Base-by-base conservation (phyloP, 2,113 vertebrate species). In the Platichthys stellatus region DNA sequence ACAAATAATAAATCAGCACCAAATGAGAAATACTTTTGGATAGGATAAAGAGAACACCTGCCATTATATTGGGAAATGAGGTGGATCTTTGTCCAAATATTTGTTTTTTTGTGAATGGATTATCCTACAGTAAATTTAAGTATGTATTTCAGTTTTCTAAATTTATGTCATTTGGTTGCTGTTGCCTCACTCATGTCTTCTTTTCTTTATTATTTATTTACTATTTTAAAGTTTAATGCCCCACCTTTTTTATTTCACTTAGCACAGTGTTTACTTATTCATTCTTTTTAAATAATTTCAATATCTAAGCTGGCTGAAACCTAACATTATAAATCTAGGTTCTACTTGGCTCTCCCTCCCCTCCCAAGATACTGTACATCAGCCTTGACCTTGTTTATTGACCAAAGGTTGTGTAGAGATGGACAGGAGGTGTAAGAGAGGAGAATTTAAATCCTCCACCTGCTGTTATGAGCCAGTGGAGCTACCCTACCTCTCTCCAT, bases 31-130 rank as follows among this genome's bases (percentile, higher is more conserved):
- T 82, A 57, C 4, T 54, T 45, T 28, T 54, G 3, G 5, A 61
- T 45, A 65, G 68, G 63, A 84, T 76, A 57, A 72, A 68, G 74
- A 64, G 49, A 83, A 79, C 78, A 79, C 72, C 74, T 82, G 81
- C 3, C 57, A 49, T 53, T 58, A 5, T 2, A 76, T 21, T 20
- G 61, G 17, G 47, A 72, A 15, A 45, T 15, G 8, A n/a, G 18
- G 11, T 4, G 17, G 24, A 57, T 20, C 64, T 72, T 43, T 26
- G 23, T 78, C 49, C 2, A 72, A 62, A 31, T 5, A 4, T 49
- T 18, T 18, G 45, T 49, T 49, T 49, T 24, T 24, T 24, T 23
- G 23, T 23, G n/a, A 61, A n/a, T 24, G 1, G 8, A n/a, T 61
- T 13, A 0, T 21, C 53, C 1, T 26, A 70, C 11, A 28, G 24